phyloP scores from a whole-genome alignment of 2,113 vertebrate genomes.

The Podocnemis expansa region DNA sequence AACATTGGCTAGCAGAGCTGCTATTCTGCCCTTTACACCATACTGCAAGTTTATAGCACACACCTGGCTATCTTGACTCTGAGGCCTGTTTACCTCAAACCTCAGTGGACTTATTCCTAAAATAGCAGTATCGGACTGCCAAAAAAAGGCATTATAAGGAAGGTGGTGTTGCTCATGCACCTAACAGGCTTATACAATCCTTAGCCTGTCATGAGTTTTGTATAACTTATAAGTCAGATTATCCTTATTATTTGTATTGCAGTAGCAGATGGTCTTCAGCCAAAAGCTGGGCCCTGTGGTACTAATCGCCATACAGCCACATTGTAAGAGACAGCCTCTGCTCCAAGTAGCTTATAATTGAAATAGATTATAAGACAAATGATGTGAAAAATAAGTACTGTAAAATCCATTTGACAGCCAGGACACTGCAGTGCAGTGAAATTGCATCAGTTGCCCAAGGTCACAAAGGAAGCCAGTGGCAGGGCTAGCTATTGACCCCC shows the following conservation, averaged over 20 bases:
- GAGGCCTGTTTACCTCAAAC: neutral
- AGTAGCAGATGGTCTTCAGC: neutral
- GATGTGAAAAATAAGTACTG: neutral
- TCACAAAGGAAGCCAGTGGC: neutral
- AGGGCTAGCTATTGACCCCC: neutral
- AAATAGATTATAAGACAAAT: neutral
- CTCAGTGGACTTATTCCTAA: neutral
- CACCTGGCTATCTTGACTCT: constrained; percentile 5
- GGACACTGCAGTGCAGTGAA: neutral
- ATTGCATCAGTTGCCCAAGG: neutral
- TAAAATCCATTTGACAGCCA: neutral
- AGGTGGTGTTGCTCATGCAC: neutral
- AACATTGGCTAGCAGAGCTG: neutral
- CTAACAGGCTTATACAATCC: neutral
- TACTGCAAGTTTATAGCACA: neutral
- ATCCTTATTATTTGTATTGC: neutral
- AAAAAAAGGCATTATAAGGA: neutral
- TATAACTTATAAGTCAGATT: too few relatives aligned
- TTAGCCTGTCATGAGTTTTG: too few relatives aligned
- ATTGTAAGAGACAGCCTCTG: too few relatives aligned
- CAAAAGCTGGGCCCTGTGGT: neutral
- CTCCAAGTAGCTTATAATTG: too few relatives aligned
- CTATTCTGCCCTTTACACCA: too few relatives aligned
- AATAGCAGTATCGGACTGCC: neutral
- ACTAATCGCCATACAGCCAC: neutral